Conservation (phyloP, 1,140 invertebrate genomes). For the Drosophila repletoides region DNA sequence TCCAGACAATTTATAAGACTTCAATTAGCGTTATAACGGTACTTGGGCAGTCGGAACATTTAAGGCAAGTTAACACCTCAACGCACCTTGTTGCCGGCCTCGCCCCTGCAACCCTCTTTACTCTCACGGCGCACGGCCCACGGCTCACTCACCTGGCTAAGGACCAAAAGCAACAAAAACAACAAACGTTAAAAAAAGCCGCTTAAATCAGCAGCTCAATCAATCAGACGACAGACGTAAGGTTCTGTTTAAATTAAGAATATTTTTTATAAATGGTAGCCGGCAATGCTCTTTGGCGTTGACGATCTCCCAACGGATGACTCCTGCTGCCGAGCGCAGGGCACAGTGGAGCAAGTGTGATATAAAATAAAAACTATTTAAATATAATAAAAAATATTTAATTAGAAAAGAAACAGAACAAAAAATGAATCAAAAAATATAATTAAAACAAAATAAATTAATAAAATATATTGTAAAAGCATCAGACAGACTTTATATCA, state of each 20-base stretch:
- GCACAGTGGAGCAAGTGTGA: slow-evolving; percentile 24
- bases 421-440: too few species aligned
- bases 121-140: too few species aligned
- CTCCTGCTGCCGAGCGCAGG: slow-evolving; percentile 22
- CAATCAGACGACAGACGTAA: slow-evolving; percentile 67
- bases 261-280: slow-evolving; percentile 40
- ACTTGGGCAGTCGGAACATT: slow-evolving; percentile 37
- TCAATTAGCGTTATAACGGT: slow-evolving; percentile 70
- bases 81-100: slow-evolving; percentile 18
- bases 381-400: not conserved
- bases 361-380: not conserved
- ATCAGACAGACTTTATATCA: too few species aligned
- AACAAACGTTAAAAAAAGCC: slow-evolving; percentile 31
- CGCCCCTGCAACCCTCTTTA: too few species aligned
- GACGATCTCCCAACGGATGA: slow-evolving; percentile 12
- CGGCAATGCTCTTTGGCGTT: slow-evolving; percentile 41
- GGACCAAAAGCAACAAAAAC: slow-evolving; percentile 8
- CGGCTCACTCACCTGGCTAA: not conserved
- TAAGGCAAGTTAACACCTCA: slow-evolving; percentile 70
- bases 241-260: slow-evolving; percentile 69
- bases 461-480: too few species aligned
- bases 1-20: slow-evolving; percentile 58
- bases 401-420: too few species aligned
- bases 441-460: too few species aligned
- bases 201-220: slow-evolving; percentile 77